Conservation (phyloP, 2,113 vertebrate genomes). For the Hemichromis elongatus region DNA sequence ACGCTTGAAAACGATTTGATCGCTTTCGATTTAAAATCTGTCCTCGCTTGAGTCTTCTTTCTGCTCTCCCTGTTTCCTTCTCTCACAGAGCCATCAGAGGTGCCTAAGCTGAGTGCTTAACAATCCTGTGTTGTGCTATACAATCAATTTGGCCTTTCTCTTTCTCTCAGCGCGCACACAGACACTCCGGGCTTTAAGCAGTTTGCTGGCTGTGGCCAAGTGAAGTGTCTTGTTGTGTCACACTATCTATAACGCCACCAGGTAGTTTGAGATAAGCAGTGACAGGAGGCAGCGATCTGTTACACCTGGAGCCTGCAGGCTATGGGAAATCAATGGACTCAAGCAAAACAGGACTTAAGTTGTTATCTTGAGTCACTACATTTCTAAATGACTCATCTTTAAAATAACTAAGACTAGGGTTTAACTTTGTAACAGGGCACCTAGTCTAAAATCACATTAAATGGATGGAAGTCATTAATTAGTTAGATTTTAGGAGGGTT, state of each 20-base stretch:
- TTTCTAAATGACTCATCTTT: background rate
- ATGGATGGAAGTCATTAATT: background rate
- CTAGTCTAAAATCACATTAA: background rate
- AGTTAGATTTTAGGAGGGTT: background rate
- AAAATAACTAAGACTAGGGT: background rate
- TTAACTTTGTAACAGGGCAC: background rate
- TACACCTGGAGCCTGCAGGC: conserved; percentile 30
- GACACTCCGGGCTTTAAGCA: conserved; percentile 12
- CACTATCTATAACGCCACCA: background rate
- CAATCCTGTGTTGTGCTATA: conserved; percentile 43
- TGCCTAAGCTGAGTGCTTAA: conserved; percentile 56
- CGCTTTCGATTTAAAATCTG: conserved; percentile 66
- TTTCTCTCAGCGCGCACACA: conserved; percentile 25
- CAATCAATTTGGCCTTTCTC: conserved; percentile 51
- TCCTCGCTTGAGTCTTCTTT: background rate
- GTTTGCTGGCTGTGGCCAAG: conserved; percentile 13
- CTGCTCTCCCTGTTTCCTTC: background rate
- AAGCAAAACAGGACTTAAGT: conserved; percentile 5
- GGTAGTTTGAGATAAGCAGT: conserved; percentile 22
- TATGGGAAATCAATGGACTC: conserved; percentile 41
- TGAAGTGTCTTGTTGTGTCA: conserved; percentile 43
- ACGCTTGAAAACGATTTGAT: conserved; percentile 62
- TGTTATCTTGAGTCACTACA: background rate
- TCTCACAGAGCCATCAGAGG: conserved; percentile 11
- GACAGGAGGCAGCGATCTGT: conserved; percentile 39